A percentile compares a stretch with the other conserved stretches of the same genome.
These are phyloP conservation scores for Lydus trimaculatus DNA, from an alignment of 2,888 invertebrate species.

Conservation along the genomic window DNA sequence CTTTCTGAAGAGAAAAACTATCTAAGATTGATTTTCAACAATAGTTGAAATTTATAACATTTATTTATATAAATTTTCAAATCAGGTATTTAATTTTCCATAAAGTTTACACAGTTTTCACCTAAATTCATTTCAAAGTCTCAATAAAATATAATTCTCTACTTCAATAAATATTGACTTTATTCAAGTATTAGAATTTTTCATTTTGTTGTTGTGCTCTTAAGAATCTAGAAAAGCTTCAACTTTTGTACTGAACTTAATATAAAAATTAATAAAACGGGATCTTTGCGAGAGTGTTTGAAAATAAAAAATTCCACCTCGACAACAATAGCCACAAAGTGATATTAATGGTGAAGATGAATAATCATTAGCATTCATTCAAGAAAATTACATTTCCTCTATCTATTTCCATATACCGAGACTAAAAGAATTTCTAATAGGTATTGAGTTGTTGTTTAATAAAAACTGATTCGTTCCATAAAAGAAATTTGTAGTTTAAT, in stretches of 20 bases:
- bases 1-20: background rate
- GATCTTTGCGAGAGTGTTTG: background rate
- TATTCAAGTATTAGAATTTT: too few relatives aligned
- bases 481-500: background rate
- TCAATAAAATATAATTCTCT: too few relatives aligned
- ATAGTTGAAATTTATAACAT: too few relatives aligned
- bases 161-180: too few relatives aligned
- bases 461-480: background rate
- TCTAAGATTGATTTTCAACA: background rate
- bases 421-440: background rate
- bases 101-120: background rate
- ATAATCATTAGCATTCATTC: background rate
- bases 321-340: background rate
- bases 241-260: too few relatives aligned
- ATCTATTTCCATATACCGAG: background rate
- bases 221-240: too few relatives aligned
- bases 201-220: too few relatives aligned
- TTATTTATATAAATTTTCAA: too few relatives aligned
- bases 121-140: too few relatives aligned
- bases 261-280: background rate
- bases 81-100: background rate
- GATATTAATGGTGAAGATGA: background rate
- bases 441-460: background rate
- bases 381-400: conserved; percentile 2
- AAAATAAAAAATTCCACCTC: background rate